Evolutionary conservation across 2,797 vertebrate species (phyloP).

Genomic region (Loris lydekkerianus): DNA sequence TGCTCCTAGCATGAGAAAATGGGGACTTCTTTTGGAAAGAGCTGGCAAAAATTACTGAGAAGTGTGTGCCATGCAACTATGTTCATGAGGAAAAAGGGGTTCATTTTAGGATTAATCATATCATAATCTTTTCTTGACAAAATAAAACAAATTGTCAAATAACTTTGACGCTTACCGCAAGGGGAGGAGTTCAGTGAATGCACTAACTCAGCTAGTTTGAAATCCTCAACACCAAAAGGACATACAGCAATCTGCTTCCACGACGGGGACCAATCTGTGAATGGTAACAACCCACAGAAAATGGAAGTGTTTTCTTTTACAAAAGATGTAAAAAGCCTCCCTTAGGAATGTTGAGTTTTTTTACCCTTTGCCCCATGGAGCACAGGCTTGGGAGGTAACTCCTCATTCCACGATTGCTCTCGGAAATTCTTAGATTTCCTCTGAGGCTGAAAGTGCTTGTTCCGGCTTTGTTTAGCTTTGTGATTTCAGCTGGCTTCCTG

Average conservation of each 20-base stretch:
- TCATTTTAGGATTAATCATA: conserved; percentile 41
- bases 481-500: conserved; percentile 61
- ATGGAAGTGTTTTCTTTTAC: conserved; percentile 72
- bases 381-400: conserved; percentile 54
- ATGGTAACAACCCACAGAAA: conserved; percentile 39
- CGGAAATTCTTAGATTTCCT: conserved; percentile 73
- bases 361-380: conserved; percentile 79
- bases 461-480: conserved; percentile 67
- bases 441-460: conserved; percentile 54
- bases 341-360: conserved; percentile 64
- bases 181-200: conserved; percentile 47
- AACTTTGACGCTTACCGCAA: conserved; percentile 34
- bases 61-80: background rate
- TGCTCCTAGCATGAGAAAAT: background rate
- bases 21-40: conserved; percentile 23
- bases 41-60: background rate
- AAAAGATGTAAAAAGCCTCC: conserved; percentile 70
- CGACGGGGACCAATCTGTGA: conserved; percentile 46
- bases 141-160: conserved; percentile 24
- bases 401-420: conserved; percentile 35
- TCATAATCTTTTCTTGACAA: conserved; percentile 51
- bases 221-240: conserved; percentile 39
- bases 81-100: background rate
- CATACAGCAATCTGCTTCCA: conserved; percentile 25
- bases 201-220: background rate